Evolutionary conservation across 2,888 invertebrate species (phyloP).

Genomic region (Drosophila melanocephala): DNA sequence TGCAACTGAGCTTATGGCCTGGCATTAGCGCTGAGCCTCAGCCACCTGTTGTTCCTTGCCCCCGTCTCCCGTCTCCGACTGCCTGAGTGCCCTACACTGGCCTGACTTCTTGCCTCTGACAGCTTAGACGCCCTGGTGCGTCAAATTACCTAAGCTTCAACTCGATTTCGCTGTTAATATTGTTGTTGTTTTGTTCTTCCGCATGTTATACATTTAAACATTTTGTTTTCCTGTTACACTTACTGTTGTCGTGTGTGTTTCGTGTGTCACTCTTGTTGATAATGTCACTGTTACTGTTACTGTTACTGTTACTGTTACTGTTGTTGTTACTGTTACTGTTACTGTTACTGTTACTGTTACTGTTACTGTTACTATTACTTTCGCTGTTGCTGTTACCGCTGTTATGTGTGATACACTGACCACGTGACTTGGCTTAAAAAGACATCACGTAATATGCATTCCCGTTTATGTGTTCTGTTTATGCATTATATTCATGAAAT

Average conservation of each 20-base stretch:
- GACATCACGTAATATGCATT: background rate
- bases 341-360: background rate
- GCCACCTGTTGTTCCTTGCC: conserved; percentile 57
- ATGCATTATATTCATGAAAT: background rate
- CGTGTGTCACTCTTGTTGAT: background rate
- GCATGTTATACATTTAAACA: background rate
- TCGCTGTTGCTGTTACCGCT: no score
- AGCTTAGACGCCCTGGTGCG: conserved; percentile 39
- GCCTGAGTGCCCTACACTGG: background rate
- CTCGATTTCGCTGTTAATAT: conserved; percentile 23
- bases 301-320: background rate
- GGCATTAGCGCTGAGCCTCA: conserved; percentile 52
- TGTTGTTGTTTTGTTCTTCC: background rate
- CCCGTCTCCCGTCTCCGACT: background rate
- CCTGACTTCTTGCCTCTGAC: background rate
- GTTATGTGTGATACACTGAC: no score
- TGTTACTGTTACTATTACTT: background rate
- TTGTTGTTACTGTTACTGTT: background rate
- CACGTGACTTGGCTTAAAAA: background rate
- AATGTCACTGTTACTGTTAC: background rate
- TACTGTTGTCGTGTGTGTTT: no score
- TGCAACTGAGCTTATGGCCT: conserved; percentile 54
- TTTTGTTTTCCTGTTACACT: background rate
- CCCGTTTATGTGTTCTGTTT: background rate
- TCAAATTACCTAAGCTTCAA: conserved; percentile 53